A percentile compares a stretch with the other conserved stretches of the same genome.
These are phyloP conservation scores for Choristoneura rosaceana DNA, from an alignment of 2,888 invertebrate species.

Conservation along the genomic window DNA sequence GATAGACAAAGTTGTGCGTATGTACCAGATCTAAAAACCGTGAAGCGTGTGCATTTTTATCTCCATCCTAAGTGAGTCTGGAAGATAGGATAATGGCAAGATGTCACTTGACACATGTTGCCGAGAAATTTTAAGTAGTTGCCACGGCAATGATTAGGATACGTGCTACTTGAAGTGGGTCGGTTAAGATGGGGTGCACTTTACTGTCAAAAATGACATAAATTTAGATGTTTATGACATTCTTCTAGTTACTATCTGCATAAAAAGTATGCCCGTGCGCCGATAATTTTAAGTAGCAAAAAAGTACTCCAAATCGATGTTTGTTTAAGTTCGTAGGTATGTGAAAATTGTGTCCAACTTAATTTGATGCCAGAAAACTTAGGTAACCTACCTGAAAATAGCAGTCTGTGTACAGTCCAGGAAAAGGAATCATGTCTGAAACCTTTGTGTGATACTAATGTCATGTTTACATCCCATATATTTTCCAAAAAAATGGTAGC, in stretches of 20 bases:
- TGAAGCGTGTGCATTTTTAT: conserved; percentile 48
- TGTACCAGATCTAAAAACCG: background rate
- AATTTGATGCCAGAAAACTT: too few relatives aligned
- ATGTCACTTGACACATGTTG: conserved; percentile 63
- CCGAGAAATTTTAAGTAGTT: conserved; percentile 64
- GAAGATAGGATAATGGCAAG: conserved; percentile 57
- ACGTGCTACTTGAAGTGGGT: conserved; percentile 50
- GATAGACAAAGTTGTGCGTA: background rate
- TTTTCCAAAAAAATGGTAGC: too few relatives aligned
- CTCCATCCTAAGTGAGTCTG: conserved; percentile 57
- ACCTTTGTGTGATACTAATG: too few relatives aligned
- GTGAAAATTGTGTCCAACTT: too few relatives aligned
- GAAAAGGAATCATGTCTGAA: too few relatives aligned
- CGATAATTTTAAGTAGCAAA: background rate
- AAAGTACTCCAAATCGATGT: background rate
- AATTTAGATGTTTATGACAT: conserved; percentile 31
- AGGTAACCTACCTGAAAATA: too few relatives aligned
- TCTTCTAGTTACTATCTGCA: background rate
- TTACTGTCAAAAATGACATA: conserved; percentile 38
- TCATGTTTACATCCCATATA: too few relatives aligned
- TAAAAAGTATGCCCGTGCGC: background rate
- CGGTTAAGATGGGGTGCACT: conserved; percentile 36
- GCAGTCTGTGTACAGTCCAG: too few relatives aligned
- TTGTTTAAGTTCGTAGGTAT: too few relatives aligned
- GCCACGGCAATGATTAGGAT: conserved; percentile 53